These are phyloP conservation scores for Bombycilla garrulus DNA, from an alignment of 2,113 vertebrate genomes.

Conservation along the genomic window DNA sequence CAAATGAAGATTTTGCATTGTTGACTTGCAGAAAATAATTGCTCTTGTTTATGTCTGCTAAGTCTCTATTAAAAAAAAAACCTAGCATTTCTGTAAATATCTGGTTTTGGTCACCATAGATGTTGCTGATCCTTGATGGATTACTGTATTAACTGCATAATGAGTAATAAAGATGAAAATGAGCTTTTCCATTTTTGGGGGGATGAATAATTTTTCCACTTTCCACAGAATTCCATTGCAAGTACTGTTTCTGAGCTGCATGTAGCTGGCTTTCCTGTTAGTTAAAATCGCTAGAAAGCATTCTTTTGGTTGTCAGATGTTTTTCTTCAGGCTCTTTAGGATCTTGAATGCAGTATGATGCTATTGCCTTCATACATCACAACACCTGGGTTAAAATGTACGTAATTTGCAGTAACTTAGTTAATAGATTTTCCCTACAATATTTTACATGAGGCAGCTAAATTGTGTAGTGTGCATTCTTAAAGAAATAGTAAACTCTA, in stretches of 20 bases:
- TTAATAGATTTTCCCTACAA: not conserved
- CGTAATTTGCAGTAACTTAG: not conserved
- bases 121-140: not conserved
- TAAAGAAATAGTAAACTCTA: not conserved
- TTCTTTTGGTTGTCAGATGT: not conserved
- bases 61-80: not conserved
- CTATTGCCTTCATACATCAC: not conserved
- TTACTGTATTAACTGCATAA: not conserved
- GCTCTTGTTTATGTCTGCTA: not conserved
- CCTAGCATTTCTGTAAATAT: not conserved
- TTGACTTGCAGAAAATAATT: not conserved
- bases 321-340: not conserved
- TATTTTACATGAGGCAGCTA: not conserved
- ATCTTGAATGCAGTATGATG: not conserved
- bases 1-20: not conserved
- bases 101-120: not conserved
- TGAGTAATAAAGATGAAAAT: not conserved
- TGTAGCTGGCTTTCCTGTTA: not conserved
- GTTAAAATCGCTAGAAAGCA: not conserved
- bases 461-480: not conserved
- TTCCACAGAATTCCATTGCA: not conserved
- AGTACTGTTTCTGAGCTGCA: not conserved
- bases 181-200: not conserved
- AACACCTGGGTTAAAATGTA: not conserved
- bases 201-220: not conserved